Evolutionary conservation across 1,140 invertebrate species (phyloP), one percentile per base, ranked within the genome.

Genomic region (Mactra quadrangularis): DNA sequence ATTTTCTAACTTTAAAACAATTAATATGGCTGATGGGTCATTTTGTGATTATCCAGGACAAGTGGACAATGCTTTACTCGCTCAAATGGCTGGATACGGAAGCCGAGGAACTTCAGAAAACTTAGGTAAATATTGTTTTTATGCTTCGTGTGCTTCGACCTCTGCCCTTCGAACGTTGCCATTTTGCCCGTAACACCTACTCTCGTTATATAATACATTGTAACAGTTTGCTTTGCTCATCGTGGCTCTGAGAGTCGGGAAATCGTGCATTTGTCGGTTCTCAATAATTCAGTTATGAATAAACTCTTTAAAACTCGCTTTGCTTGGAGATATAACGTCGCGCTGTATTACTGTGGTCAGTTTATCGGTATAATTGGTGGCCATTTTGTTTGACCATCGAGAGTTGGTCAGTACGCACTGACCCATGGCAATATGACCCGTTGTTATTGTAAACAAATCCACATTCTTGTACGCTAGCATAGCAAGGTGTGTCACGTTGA

Each of bases 61-160:
- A 19, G 59, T 75, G 68, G 79, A 82, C 41, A 82, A 52, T 66
- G 79, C 50, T 35, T 41, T 82, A 33, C 33, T 74, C 41, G 55
- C 72, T 25, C 68, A 82, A 22, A 66, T 82, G 33, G 17, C 57
- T 27, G 59, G 57, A 55, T 82, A 53, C 19, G 70, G 57, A 3
- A 57, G 17, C 45, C 45, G 79, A 27, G 71, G 79, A 15, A 29
- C 17, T 9, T 25, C 55, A 19, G 66, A 82, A 52, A 53, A 64
- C 47, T 27, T 82, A 55, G 79, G 79, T 82, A 82, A 66, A 55
- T 82, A 66, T 81, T 59, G 64, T 71, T 57, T n/a, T n/a, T 33
- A 13, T 59, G 22, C 60, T 35, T 52, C 50, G 27, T 68, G 31
- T 41, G 33, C 60, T 45, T 50, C 60, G 60, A 81, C 77, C 66